Percentiles rank a stretch among this genome's conserved stretches.
Evolutionary conservation across 2,797 vertebrate species (phyloP).

Genomic region (Streptopelia turtur): DNA sequence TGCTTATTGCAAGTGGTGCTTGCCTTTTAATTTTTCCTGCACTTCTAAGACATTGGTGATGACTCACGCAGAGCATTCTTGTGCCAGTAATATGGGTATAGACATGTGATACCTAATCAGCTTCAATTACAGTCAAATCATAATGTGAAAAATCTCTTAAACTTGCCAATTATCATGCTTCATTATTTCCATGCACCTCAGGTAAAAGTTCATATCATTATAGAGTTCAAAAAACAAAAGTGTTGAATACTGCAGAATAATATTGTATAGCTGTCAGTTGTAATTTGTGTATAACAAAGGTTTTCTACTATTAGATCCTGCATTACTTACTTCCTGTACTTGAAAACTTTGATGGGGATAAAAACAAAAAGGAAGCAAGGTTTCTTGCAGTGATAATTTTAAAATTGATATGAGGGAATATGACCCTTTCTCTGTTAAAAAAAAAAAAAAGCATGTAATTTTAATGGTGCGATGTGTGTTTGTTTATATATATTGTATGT

Average conservation of each 20-base stretch:
- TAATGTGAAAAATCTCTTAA: conserved; percentile 51
- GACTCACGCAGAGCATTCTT: conserved; percentile 57
- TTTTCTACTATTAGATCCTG: conserved; percentile 72
- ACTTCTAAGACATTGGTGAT: conserved; percentile 62
- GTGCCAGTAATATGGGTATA: conserved; percentile 60
- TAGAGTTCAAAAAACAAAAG: conserved; percentile 48
- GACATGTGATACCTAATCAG: conserved; percentile 25
- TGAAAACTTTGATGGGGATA: conserved; percentile 74
- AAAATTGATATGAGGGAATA: conserved; percentile 73
- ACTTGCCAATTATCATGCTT: conserved; percentile 44
- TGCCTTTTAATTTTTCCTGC: conserved; percentile 60
- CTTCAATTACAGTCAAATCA: conserved; percentile 54
- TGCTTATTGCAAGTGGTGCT: conserved; percentile 79
- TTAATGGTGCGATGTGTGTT: conserved; percentile 75
- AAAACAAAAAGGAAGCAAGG: conserved; percentile 71
- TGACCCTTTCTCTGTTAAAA: conserved; percentile 70
- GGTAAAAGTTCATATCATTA: conserved; percentile 76
- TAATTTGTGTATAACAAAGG: conserved; percentile 69
- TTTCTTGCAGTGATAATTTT: conserved; percentile 74
- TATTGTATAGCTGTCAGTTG: conserved; percentile 55
- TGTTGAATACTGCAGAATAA: conserved; percentile 52
- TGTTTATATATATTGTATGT: conserved; percentile 85
- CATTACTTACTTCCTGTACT: conserved; percentile 76
- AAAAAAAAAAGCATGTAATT: conserved; percentile 82
- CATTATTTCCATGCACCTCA: conserved; percentile 74